Conservation (phyloP, 2,888 invertebrate genomes). For the Nebria salina region DNA sequence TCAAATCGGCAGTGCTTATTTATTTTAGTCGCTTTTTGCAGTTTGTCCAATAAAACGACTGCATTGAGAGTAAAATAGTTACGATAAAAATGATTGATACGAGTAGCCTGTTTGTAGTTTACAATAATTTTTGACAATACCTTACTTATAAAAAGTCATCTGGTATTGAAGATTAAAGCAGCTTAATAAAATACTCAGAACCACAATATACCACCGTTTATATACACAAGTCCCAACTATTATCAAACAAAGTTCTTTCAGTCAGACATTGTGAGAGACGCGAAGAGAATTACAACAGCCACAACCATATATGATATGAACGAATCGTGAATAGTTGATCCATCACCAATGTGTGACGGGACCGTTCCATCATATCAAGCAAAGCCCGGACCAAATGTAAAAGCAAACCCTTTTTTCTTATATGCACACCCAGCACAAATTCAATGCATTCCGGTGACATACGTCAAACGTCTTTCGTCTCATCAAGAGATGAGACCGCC, state of each 20-base stretch:
- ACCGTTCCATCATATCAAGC: conserved; percentile 17
- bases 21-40: too few relatives aligned
- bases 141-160: not conserved
- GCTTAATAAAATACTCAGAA: conserved; percentile 12
- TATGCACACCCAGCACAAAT: not conserved
- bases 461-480: not conserved
- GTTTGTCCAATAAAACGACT: too few relatives aligned
- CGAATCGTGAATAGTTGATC: conserved; percentile 6
- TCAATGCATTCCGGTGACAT: not conserved
- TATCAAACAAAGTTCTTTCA: not conserved
- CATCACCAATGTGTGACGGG: conserved; percentile 20
- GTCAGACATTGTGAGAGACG: not conserved
- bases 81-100: too few relatives aligned
- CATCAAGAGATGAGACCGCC: not conserved
- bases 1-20: too few relatives aligned
- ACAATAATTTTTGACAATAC: not conserved
- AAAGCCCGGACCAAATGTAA: not conserved
- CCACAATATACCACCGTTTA: conserved; percentile 5
- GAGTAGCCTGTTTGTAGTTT: too few relatives aligned
- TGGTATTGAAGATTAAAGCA: not conserved
- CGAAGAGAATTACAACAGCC: conserved; percentile 3
- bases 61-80: too few relatives aligned
- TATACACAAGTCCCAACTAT: conserved; percentile 3
- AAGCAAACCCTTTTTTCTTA: not conserved
- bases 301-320: not conserved